phyloP scores from a whole-genome alignment of 2,797 vertebrate species.

The Poecilia picta region DNA sequence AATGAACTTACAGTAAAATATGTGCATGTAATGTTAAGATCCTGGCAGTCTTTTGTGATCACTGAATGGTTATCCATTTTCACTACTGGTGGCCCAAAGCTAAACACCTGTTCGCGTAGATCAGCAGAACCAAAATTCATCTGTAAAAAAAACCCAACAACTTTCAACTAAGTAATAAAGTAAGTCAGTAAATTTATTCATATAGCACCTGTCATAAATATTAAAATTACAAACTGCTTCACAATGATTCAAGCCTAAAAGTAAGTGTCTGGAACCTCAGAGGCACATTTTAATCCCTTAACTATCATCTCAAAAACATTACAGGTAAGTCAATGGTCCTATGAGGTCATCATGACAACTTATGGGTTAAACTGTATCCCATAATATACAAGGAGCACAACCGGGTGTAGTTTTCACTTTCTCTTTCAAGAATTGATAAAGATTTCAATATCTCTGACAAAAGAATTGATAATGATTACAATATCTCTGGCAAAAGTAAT shows the following conservation, averaged over 20 bases:
- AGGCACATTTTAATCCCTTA: no score
- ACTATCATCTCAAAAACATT: no score
- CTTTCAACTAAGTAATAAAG: no score
- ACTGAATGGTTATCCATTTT: neutral
- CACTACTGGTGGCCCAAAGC: fast-evolving
- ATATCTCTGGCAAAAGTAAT: neutral
- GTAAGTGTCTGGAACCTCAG: no score
- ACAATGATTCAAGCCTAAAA: no score
- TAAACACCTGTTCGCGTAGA: fast-evolving
- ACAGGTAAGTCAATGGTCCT: no score
- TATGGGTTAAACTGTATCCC: no score
- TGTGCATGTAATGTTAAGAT: neutral
- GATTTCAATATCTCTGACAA: neutral
- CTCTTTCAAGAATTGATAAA: neutral
- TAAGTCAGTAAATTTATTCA: no score
- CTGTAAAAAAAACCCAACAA: conserved; percentile 8
- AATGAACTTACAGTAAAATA: neutral
- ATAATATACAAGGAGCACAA: no score
- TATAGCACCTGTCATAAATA: no score
- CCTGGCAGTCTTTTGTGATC: neutral
- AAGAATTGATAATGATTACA: neutral
- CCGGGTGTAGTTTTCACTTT: neutral
- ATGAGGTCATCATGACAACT: no score
- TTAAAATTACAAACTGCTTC: no score
- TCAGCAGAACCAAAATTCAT: neutral